Conservation (phyloP, 2,797 vertebrate species). For the Sylvia borin region DNA sequence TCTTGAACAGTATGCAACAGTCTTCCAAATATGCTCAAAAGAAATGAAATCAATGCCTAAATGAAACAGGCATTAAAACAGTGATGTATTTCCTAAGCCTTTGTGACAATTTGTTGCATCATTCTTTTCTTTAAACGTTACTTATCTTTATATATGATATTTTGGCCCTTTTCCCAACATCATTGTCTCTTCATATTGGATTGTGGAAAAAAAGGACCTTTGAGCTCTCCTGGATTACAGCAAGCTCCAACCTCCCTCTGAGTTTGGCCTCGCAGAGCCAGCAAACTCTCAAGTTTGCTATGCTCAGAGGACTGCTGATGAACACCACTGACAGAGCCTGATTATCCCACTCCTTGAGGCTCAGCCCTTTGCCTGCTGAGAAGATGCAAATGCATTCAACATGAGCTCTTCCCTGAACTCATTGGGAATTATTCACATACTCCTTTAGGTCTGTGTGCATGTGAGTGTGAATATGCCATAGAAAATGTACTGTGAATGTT, state of each 20-base stretch:
- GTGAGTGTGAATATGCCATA: background rate
- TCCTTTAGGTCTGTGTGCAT: background rate
- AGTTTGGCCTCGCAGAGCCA: background rate
- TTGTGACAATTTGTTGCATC: background rate
- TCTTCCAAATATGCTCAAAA: background rate
- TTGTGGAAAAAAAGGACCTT: background rate
- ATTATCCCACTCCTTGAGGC: background rate
- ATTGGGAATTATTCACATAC: background rate
- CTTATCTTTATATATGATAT: conserved; percentile 20
- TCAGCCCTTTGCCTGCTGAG: no score
- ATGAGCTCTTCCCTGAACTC: background rate
- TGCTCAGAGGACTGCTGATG: background rate
- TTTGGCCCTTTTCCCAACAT: background rate
- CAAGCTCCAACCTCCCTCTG: background rate
- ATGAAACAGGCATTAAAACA: background rate
- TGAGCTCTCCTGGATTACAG: background rate
- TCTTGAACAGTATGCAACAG: background rate
- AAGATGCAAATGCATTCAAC: background rate
- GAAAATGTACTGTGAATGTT: background rate
- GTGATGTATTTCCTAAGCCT: background rate
- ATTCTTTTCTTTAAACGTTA: conserved; percentile 8
- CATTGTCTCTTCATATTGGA: background rate
- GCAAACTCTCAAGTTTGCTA: background rate
- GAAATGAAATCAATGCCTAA: background rate
- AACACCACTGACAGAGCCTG: background rate